These are phyloP conservation scores for Drosophila kambysellisi DNA, from an alignment of 2,888 invertebrate genomes.

Conservation along the genomic window DNA sequence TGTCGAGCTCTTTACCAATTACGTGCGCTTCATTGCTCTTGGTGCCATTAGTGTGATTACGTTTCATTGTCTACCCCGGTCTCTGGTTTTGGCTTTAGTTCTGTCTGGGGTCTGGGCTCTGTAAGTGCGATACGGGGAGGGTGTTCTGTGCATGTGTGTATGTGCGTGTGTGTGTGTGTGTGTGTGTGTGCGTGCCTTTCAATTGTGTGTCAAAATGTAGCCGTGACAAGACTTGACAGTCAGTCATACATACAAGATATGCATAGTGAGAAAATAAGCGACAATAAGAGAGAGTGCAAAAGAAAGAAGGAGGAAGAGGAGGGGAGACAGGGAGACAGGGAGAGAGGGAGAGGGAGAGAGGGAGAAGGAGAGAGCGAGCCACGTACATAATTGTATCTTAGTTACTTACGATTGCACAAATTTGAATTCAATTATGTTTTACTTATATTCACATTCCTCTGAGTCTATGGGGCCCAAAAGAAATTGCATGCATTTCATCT, in stretches of 20 bases:
- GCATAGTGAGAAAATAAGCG: slow-evolving; percentile 10
- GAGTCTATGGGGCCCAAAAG: slow-evolving; percentile 46
- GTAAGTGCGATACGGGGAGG: slow-evolving; percentile 29
- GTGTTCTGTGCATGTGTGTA: not conserved
- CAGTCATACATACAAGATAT: slow-evolving; percentile 48
- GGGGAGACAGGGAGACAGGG: slow-evolving; percentile 11
- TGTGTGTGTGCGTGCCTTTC: slow-evolving; percentile 73
- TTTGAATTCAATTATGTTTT: slow-evolving; percentile 80
- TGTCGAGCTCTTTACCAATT: slow-evolving; percentile 79
- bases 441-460: slow-evolving; percentile 63
- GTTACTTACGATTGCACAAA: slow-evolving; percentile 81
- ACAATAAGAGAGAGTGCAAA: not conserved
- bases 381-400: slow-evolving; percentile 81
- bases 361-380: slow-evolving; percentile 54
- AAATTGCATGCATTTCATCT: slow-evolving; percentile 79
- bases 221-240: slow-evolving; percentile 78
- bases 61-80: slow-evolving; percentile 77
- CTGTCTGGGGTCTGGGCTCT: slow-evolving; percentile 23
- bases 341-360: slow-evolving; percentile 15
- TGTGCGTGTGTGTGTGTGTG: slow-evolving; percentile 22
- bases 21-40: slow-evolving; percentile 80
- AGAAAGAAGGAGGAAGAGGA: not conserved
- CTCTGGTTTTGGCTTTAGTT: slow-evolving; percentile 41
- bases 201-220: slow-evolving; percentile 81
- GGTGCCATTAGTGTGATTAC: slow-evolving; percentile 81